Evolutionary conservation across 2,113 vertebrate species (phyloP), one percentile per base, ranked within the genome.

Genomic region (Amphilophus citrinellus): DNA sequence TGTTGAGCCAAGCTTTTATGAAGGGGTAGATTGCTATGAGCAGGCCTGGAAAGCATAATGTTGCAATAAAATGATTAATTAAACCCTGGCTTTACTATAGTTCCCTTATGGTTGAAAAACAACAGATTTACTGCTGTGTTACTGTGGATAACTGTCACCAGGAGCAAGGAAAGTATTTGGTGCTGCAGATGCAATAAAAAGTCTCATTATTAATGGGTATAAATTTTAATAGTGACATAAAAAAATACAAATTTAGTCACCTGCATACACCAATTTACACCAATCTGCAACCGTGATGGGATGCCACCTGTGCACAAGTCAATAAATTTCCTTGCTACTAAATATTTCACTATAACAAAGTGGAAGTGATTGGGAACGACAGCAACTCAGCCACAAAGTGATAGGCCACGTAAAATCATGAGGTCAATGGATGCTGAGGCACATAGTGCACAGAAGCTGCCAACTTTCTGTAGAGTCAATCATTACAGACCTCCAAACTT

Each of bases 11-110:
- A 50, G 96, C 94, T 91, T 93, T 95, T 62, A 97, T 92, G 82
- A 97, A 97, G 15, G 96, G 96, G 84, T 91, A 97, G 77, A 96
- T 87, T 2, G 96, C 93, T 87, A 96, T 97, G 83, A 96, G 94
- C 82, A 97, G 89, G 39, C 96, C 96, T 97, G 85, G 2, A 88
- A 82, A 71, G 53, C 37, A 90, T 42, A 88, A 42, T 32, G 15
- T 11, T 20, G 13, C 15, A 66, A 81, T 76, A 22, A 61, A 65
- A 30, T 60, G 17, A 62, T 65, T 11, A 63, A 66, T 66, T 73
- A 56, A 56, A 27, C 44, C 47, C 47, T 56, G 47, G 68, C 47
- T 73, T 73, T 73, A 73, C 3, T 56, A 30, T 56, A 73, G 68
- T 56, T 53, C 68, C 47, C 27, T 14, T 9, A 5, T 35, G 47